Conservation (phyloP, 1,140 invertebrate genomes). For the Bombus haemorrhoidalis region DNA sequence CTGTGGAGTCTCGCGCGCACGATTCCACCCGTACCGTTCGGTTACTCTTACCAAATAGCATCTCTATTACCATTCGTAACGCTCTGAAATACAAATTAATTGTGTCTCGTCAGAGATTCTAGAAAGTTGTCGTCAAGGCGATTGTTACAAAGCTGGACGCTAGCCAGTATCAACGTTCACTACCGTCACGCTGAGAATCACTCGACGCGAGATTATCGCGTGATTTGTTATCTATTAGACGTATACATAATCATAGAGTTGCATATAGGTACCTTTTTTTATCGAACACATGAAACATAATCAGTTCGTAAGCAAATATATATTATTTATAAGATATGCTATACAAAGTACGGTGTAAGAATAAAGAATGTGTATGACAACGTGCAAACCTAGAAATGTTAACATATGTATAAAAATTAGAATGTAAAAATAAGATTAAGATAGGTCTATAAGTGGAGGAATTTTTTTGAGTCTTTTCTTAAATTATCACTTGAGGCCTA, state of each 20-base stretch:
- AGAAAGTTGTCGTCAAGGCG: slow-evolving; percentile 66
- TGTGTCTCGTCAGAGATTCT: slow-evolving; percentile 43
- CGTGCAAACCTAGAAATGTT: not conserved
- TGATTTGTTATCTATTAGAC: not conserved
- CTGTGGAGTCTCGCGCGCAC: not conserved
- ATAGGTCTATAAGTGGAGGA: no score
- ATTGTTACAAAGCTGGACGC: slow-evolving; percentile 61
- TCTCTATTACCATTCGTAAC: slow-evolving; percentile 11
- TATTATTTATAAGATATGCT: not conserved
- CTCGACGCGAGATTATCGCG: slow-evolving; percentile 17
- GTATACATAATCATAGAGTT: slow-evolving; percentile 8
- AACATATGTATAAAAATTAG: not conserved
- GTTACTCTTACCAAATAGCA: slow-evolving; percentile 42
- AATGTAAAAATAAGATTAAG: not conserved
- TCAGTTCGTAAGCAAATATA: not conserved
- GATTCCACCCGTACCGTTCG: slow-evolving; percentile 35
- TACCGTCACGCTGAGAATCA: not conserved
- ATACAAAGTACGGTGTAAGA: not conserved
- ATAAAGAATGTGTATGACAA: not conserved
- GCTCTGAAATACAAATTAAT: slow-evolving; percentile 59
- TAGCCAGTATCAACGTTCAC: slow-evolving; percentile 43
- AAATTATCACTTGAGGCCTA: no score
- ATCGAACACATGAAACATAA: not conserved
- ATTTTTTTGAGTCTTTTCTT: not conserved
- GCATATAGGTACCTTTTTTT: not conserved